Conservation (phyloP, 2,113 vertebrate genomes). For the Phalacrocorax carbo region DNA sequence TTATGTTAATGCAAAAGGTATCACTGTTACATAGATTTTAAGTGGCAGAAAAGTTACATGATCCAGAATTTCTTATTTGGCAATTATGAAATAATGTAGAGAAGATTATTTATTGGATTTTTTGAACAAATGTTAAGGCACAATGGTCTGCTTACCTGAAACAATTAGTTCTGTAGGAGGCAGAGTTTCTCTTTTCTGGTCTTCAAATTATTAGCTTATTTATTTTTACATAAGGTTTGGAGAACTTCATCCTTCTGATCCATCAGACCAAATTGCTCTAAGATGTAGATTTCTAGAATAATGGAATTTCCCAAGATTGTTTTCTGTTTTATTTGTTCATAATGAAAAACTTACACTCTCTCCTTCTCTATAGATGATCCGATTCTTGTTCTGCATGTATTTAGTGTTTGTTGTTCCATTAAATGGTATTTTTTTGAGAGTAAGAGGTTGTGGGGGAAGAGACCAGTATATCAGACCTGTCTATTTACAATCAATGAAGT, state of each 20-base stretch:
- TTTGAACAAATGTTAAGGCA: background rate
- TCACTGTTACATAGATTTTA: background rate
- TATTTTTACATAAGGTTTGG: background rate
- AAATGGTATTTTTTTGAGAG: background rate
- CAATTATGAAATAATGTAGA: background rate
- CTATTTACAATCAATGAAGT: background rate
- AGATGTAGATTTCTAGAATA: background rate
- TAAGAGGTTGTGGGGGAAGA: background rate
- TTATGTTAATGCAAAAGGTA: slow-evolving; percentile 31
- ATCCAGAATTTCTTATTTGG: background rate
- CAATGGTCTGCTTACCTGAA: background rate
- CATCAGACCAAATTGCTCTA: background rate
- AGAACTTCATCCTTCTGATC: background rate
- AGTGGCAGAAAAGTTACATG: background rate
- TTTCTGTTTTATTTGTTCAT: background rate
- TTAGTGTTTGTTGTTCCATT: background rate
- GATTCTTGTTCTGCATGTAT: background rate
- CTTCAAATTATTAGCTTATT: background rate
- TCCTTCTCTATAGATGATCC: background rate
- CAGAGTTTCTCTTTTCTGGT: background rate
- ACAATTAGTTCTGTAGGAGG: background rate
- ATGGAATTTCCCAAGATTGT: background rate
- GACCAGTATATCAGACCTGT: background rate
- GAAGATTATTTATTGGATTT: background rate
- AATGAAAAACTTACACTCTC: background rate